Evolutionary conservation across 2,113 vertebrate species (phyloP), one percentile per base, ranked within the genome.

Genomic region (Laticauda laticaudata): DNA sequence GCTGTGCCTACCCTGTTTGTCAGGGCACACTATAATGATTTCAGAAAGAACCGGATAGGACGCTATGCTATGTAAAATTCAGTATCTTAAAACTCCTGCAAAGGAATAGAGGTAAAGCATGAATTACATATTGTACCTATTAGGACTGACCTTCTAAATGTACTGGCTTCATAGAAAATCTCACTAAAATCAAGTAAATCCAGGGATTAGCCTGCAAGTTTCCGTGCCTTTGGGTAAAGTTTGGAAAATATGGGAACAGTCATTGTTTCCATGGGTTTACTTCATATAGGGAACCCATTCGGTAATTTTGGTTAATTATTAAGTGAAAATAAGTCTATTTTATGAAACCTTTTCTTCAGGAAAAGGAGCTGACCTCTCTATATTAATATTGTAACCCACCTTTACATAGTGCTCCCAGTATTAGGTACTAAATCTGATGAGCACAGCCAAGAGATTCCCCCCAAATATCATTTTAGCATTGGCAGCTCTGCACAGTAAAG

Each of bases 381-480:
- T 87, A 88, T 59, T 57, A 94, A 94, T 87, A 56, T 48, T 91
- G 90, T 87, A 93, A 87, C 94, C 92, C 90, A 54, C 45, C 81
- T 55, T 92, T 91, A 45, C 89, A 61, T 64, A 26, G 11, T 0
- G 90, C 94, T 93, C 94, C 94, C 95, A 95, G 94, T 94, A 97
- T 95, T 95, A 97, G 96, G 96, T 94, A 96, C 93, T 96, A 97
- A 97, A 96, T 95, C 96, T 97, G 97, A 97, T 96, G 95, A 97
- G 97, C 90, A 92, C 85, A 89, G 94, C 93, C 96, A 90, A 95
- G 93, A 95, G 48, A 97, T 96, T 5, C 96, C 96, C 96, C 53
- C 95, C 93, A 61, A 96, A 95, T 95, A 95, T 96, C 95, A 93
- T 97, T 94, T 81, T 92, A 97, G 96, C 93, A 92, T 92, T 98